Percentiles rank a stretch among this genome's conserved stretches.
These are phyloP conservation scores for Sussaba pulchella DNA, from an alignment of 2,888 invertebrate species.

Conservation along the genomic window DNA sequence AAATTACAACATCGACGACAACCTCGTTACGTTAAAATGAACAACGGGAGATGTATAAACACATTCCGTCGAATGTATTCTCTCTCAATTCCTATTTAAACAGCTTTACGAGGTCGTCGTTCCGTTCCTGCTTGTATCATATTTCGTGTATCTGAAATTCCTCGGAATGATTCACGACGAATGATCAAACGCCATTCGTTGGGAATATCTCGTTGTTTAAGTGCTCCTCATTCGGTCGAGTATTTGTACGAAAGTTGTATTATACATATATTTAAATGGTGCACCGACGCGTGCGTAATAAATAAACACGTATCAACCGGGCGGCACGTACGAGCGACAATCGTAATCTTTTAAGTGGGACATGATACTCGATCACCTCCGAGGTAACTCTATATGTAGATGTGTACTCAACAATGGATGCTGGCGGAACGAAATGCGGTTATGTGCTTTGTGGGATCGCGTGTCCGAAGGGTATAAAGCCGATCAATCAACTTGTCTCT, in stretches of 20 bases:
- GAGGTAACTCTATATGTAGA: not conserved
- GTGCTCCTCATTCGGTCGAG: not conserved
- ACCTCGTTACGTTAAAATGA: too few relatives aligned
- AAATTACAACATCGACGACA: too few relatives aligned
- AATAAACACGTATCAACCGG: conserved; percentile 7
- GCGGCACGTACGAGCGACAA: conserved; percentile 15
- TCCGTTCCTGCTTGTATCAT: not conserved
- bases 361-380: conserved; percentile 54
- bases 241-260: not conserved
- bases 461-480: conserved; percentile 62
- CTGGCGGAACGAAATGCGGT: conserved; percentile 75
- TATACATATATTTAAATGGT: not conserved
- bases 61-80: too few relatives aligned
- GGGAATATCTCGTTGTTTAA: conserved; percentile 5
- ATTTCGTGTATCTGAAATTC: not conserved
- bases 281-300: not conserved
- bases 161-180: conserved; percentile 14
- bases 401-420: conserved; percentile 46
- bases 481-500: conserved; percentile 65
- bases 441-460: conserved; percentile 51
- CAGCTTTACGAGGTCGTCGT: too few relatives aligned
- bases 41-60: too few relatives aligned
- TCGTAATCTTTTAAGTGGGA: conserved; percentile 60
- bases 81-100: conserved; percentile 23
- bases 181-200: conserved; percentile 22